Evolutionary conservation across 2,113 vertebrate genomes (phyloP).

Genomic region (Lota lota): DNA sequence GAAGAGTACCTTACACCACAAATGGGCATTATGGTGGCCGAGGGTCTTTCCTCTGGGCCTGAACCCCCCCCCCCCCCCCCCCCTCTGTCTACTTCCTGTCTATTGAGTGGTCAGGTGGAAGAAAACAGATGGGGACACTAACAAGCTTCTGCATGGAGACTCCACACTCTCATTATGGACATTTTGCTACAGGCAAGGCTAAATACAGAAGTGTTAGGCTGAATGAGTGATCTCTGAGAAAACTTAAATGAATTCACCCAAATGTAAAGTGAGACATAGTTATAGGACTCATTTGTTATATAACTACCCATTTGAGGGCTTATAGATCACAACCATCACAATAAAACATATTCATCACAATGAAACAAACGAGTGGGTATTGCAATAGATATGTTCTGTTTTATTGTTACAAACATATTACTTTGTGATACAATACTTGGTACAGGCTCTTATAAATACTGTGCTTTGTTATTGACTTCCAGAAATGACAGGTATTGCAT

Average conservation of each 20-base stretch:
- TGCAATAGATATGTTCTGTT: constrained; percentile 32
- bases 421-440: constrained; percentile 61
- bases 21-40: constrained; percentile 3
- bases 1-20: constrained; percentile 28
- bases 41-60: constrained; percentile 25
- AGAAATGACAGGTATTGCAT: constrained; percentile 33
- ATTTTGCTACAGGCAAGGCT: constrained; percentile 43
- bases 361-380: no score
- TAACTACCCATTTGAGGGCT: no score
- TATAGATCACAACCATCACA: no score
- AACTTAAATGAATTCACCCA: neutral
- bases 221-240: neutral
- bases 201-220: constrained; percentile 37
- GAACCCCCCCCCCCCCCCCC: constrained; percentile 31
- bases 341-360: no score
- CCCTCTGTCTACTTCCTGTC: constrained; percentile 23
- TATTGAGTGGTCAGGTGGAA: constrained; percentile 55
- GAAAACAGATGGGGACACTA: constrained; percentile 65
- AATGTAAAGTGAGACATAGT: neutral
- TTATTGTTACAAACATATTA: constrained; percentile 67
- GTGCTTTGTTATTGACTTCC: constrained; percentile 35
- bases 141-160: constrained; percentile 27
- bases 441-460: constrained; percentile 53
- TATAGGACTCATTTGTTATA: neutral
- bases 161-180: constrained; percentile 37